Evolutionary conservation across 2,797 vertebrate genomes (phyloP).

Genomic region (Meriones psammophilus): DNA sequence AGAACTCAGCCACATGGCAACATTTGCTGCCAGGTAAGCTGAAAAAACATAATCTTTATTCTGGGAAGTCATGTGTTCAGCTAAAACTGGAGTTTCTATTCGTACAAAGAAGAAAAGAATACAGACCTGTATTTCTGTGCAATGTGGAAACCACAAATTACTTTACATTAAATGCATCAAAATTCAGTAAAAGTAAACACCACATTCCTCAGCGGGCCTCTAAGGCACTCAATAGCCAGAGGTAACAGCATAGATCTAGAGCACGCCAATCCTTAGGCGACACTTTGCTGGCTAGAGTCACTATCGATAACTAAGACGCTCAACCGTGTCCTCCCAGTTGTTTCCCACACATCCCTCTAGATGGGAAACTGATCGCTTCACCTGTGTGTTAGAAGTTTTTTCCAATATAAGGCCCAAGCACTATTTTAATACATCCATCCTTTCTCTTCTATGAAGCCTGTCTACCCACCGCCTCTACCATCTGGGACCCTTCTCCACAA

Average conservation of each 20-base stretch:
- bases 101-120: background rate
- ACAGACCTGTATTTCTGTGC: background rate
- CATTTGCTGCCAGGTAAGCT: background rate
- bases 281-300: background rate
- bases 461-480: background rate
- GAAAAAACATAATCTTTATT: background rate
- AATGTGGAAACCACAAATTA: background rate
- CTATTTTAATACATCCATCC: background rate
- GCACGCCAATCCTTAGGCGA: background rate
- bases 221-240: background rate
- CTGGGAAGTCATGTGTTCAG: background rate
- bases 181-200: background rate
- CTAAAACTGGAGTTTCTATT: background rate
- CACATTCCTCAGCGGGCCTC: background rate
- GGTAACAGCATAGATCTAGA: background rate
- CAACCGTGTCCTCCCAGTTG: background rate
- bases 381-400: background rate
- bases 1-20: background rate
- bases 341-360: background rate
- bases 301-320: background rate
- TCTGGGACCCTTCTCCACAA: background rate
- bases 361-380: background rate
- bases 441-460: slow-evolving; percentile 15
- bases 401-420: no score
- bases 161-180: background rate